Evolutionary conservation across 92 coral and sea anemone species (phyloP), one percentile per base, ranked within the genome.

Genomic region (Palythoa heliodiscus): DNA sequence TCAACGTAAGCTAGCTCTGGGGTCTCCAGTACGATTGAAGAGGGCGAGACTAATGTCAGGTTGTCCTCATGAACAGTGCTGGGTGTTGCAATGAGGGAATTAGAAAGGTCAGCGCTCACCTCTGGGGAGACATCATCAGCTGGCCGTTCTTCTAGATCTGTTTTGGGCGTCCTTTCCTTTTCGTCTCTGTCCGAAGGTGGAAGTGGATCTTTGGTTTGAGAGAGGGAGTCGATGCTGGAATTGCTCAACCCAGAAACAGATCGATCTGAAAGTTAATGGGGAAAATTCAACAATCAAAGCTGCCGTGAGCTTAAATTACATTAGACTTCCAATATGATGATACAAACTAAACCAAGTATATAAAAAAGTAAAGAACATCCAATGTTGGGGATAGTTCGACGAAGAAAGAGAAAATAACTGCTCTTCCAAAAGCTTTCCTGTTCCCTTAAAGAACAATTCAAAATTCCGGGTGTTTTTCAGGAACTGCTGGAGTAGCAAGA

Each of bases 11-110:
- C 20, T 68, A 52, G 5, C 70, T 24, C 87, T 63, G 87, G 78
- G 20, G 87, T 83, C 17, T 83, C 78, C 29, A 54, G 52, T 7
- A 71, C 39, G 40, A 58, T 80, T 57, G 85, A 80, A 12, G 37
- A 22, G n/a, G 87, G 23, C 25, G 77, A 70, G 17, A 83, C 87
- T 3, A 25, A 11, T 11, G 87, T 53, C 35, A 83, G 78, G 19
- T 63, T 83, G 48, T 83, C 69, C 22, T 68, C 52, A 22, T 67
- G 40, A 35, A n/a, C 71, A 13, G 71, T 78, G 19, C 74, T 80
- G 73, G 75, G 84, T 15, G 78, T 64, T 71, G 52, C 43, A 11
- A 54, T 13, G 76, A n/a, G 60, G 35, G 77, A 70, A 20, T 73
- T 55, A 29, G 78, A 48, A 38, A 53, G 67, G 3, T 54, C 68